Evolutionary conservation across 2,113 vertebrate genomes (phyloP).

Genomic region (Acrocephalus kingi): DNA sequence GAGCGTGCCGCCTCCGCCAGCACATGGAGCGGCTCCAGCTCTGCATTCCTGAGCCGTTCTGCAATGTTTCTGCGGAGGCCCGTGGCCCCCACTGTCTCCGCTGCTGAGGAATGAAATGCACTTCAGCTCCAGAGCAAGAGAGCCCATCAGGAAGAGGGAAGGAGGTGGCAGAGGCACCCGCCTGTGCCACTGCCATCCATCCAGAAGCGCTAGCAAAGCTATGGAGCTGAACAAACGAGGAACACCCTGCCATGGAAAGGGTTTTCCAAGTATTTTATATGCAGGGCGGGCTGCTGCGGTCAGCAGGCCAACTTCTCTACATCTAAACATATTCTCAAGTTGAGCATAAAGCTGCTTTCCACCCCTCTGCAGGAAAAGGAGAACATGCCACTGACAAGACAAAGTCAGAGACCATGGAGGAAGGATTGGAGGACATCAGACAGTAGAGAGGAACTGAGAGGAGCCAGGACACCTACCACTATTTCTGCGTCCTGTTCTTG

Average conservation of each 20-base stretch:
- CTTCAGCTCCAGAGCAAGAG: background rate
- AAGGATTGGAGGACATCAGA: background rate
- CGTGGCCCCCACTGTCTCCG: conserved; percentile 6
- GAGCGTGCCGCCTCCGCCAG: conserved; percentile 34
- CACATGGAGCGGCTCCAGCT: conserved; percentile 70
- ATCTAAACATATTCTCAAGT: conserved; percentile 19
- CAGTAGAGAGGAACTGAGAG: conserved; percentile 6
- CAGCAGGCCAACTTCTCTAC: background rate
- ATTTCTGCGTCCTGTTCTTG: background rate
- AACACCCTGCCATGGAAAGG: background rate
- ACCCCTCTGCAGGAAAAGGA: conserved; percentile 18
- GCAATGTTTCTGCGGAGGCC: conserved; percentile 66
- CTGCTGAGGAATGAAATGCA: conserved; percentile 43
- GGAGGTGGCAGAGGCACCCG: background rate
- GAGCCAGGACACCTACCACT: background rate
- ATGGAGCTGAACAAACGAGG: background rate
- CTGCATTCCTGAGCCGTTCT: conserved; percentile 73
- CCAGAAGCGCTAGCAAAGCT: background rate
- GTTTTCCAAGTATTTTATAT: background rate
- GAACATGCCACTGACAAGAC: background rate
- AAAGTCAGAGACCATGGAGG: conserved; percentile 8
- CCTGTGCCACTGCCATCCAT: background rate
- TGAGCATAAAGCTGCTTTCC: conserved; percentile 10
- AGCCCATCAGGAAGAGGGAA: background rate
- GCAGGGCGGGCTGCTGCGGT: background rate